Conservation (phyloP, 2,888 invertebrate genomes). For the Drosophila mettleri region DNA sequence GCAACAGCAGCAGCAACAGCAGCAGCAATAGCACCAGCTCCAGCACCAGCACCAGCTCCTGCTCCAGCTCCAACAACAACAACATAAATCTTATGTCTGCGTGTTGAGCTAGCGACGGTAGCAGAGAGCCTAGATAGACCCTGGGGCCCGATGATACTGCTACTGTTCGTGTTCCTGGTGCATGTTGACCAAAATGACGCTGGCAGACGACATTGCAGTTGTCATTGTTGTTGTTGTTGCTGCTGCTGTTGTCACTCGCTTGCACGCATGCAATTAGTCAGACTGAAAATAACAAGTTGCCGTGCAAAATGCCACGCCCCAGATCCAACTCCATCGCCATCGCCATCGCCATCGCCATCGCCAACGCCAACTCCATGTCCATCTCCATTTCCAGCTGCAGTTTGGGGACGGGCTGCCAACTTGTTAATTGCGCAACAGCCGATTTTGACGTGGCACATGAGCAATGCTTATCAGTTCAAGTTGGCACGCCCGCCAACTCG, state of each 20-base stretch:
- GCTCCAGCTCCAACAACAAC: constrained; percentile 15
- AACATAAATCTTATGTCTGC: constrained; percentile 71
- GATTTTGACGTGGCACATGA: constrained; percentile 27
- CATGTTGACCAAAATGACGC: constrained; percentile 41
- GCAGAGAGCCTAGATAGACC: constrained; percentile 15
- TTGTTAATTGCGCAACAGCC: constrained; percentile 42
- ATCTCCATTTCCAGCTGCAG: not conserved
- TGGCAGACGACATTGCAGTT: constrained; percentile 28
- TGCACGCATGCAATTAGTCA: constrained; percentile 76
- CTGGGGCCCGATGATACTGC: constrained; percentile 12
- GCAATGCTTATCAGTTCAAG: constrained; percentile 39
- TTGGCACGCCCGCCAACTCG: constrained; percentile 33
- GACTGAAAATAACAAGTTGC: constrained; percentile 76
- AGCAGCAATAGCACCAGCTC: constrained; percentile 38
- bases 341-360: not conserved
- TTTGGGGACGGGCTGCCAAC: constrained; percentile 13
- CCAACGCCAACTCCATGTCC: not conserved
- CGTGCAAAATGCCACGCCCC: constrained; percentile 71
- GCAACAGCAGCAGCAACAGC: constrained; percentile 19
- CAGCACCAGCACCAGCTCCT: constrained; percentile 23
- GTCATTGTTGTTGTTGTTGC: constrained; percentile 32
- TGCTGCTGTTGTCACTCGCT: constrained; percentile 44
- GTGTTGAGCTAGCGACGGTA: constrained; percentile 49
- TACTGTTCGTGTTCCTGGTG: constrained; percentile 29
- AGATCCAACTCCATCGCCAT: not conserved